Conservation (phyloP, 1,140 invertebrate species). For the Rhizoglyphus robini region DNA sequence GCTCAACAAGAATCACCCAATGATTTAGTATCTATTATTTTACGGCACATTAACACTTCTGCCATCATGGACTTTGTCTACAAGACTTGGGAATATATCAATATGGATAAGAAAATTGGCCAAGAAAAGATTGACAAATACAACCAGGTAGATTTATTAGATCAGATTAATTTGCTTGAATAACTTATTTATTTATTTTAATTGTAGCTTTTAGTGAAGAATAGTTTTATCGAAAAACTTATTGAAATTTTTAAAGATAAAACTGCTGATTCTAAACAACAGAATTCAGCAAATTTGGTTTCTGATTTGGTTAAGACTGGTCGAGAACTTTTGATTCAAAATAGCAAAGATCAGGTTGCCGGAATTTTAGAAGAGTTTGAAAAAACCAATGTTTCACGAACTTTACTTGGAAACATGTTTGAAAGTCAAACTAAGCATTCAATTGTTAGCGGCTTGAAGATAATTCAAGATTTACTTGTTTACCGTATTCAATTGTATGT, state of each 20-base stretch:
- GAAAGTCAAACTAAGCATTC: constrained; percentile 12
- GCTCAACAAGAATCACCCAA: constrained; percentile 73
- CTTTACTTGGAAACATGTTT: constrained; percentile 39
- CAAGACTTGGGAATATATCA: constrained; percentile 53
- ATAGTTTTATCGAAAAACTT: constrained; percentile 16
- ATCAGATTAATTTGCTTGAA: not conserved
- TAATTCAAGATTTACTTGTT: constrained; percentile 21
- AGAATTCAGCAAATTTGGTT: constrained; percentile 63
- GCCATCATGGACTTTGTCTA: constrained; percentile 87
- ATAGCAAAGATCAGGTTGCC: not conserved
- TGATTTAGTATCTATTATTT: constrained; percentile 66
- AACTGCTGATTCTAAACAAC: constrained; percentile 47
- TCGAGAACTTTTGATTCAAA: constrained; percentile 44
- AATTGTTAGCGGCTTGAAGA: constrained; percentile 19
- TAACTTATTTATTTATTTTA: not conserved
- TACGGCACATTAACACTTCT: constrained; percentile 80
- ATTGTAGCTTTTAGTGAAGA: not conserved
- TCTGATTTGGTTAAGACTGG: constrained; percentile 60
- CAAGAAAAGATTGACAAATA: not conserved
- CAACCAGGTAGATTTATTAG: not conserved
- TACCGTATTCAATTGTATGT: constrained; percentile 16
- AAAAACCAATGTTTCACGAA: constrained; percentile 48
- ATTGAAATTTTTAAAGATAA: constrained; percentile 18
- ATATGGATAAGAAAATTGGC: not conserved
- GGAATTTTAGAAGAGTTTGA: constrained; percentile 28